phyloP scores from a whole-genome alignment of 2,888 invertebrate genomes.

The Campoletis raptor region DNA sequence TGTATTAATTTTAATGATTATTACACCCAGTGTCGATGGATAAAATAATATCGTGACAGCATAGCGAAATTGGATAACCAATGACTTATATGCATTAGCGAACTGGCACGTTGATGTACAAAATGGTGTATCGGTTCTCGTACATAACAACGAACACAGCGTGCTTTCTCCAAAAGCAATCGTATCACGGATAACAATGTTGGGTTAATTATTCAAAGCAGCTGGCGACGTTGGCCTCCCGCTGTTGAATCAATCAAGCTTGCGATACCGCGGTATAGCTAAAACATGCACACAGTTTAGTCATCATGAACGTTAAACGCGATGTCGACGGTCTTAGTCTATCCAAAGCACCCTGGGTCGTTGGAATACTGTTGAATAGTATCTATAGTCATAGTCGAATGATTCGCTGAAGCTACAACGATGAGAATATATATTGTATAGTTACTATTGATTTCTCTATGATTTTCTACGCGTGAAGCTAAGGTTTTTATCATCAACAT shows the following conservation, averaged over 20 bases:
- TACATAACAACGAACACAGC: slow-evolving; percentile 30
- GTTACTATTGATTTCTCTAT: slow-evolving; percentile 17
- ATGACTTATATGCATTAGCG: slow-evolving; percentile 7
- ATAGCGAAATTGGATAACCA: slow-evolving; percentile 23
- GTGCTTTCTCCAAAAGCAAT: slow-evolving; percentile 69
- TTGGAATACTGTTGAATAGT: slow-evolving; percentile 32
- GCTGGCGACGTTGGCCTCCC: slow-evolving; percentile 73
- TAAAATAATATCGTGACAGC: slow-evolving; percentile 22
- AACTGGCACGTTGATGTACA: slow-evolving; percentile 3
- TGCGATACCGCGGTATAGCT: slow-evolving; percentile 45
- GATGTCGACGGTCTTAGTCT: slow-evolving; percentile 29
- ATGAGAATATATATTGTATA: neutral
- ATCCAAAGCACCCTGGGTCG: slow-evolving; percentile 27
- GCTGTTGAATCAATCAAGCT: slow-evolving; percentile 74
- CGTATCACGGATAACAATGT: slow-evolving; percentile 71
- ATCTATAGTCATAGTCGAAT: slow-evolving; percentile 10
- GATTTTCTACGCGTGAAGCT: neutral
- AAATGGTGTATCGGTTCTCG: slow-evolving; percentile 16
- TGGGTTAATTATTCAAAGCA: slow-evolving; percentile 76
- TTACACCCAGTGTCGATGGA: neutral
- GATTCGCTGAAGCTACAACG: slow-evolving; percentile 31
- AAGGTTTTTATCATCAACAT: neutral
- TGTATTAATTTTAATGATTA: neutral
- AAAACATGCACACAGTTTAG: slow-evolving; percentile 24
- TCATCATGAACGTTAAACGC: slow-evolving; percentile 35